Evolutionary conservation across 1,140 invertebrate genomes (phyloP), one percentile per base, ranked within the genome.

Genomic region (Fopius arisanus): DNA sequence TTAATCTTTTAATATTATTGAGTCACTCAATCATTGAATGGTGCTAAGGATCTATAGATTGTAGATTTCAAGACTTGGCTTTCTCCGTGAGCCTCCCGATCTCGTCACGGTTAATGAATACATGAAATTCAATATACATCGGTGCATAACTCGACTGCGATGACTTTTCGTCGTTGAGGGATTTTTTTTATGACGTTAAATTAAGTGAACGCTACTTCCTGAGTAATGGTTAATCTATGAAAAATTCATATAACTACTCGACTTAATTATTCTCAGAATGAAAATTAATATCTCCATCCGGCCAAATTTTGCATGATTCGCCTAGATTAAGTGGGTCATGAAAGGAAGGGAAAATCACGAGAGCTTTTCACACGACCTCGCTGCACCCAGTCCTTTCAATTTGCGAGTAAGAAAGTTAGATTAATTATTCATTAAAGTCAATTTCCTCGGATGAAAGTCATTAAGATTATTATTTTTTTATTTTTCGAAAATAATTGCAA

Each of bases 51-150:
- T 48, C 54, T 65, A 23, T 41, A 54, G 2, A 67, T 48, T 43
- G 59, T 16, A 40, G 63, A 68, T 48, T 51, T 70, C 67, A 63
- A 40, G 10, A 29, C n/a, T 65, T 31, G 48, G 75, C 72, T 76
- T 76, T 76, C 75, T 72, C 75, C 65, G 67, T 76, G 72, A 76
- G 67, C 69, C 43, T 70, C 31, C 31, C 23, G 31, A 51, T 76
- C 69, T 54, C 69, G 75, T 74, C 72, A 74, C 65, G 75, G 62
- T 74, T 66, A 66, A 16, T 54, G 67, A 70, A 54, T 41, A 73
- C 37, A 66, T 59, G 51, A 67, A 21, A 23, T 23, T 23, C 43
- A 67, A 59, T 37, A 71, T 28, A 71, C 51, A 54, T 28, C 21
- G 48, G 33, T 48, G 41, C 41, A 37, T 63, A 48, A 51, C 43